phyloP scores from a whole-genome alignment of 2,888 invertebrate species.

The Pseudolycoriella hygida region DNA sequence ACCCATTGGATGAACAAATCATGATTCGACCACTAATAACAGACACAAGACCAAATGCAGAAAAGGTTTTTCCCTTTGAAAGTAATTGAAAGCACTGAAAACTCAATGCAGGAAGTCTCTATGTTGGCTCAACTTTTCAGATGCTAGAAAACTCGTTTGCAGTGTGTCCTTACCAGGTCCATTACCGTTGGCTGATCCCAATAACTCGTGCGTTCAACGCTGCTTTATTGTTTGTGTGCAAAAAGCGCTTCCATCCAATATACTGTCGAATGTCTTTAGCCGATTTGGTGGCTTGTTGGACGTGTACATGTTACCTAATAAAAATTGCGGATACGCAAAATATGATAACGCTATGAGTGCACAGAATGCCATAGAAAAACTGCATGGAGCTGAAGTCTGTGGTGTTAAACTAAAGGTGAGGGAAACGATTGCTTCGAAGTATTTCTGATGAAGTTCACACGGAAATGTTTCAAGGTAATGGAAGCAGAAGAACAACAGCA shows the following conservation, averaged over 20 bases:
- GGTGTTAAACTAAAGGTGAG: conserved; percentile 59
- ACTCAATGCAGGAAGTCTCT: background rate
- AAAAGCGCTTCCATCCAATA: conserved; percentile 50
- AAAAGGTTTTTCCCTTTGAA: conserved; percentile 5
- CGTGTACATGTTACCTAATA: conserved; percentile 73
- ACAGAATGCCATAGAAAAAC: conserved; percentile 25
- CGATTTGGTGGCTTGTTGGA: conserved; percentile 82
- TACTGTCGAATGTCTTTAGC: conserved; percentile 74
- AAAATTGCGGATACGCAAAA: conserved; percentile 85
- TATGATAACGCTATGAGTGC: conserved; percentile 62
- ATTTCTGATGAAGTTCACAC: too few species aligned
- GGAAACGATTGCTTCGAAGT: too few species aligned
- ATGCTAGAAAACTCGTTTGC: conserved; percentile 16
- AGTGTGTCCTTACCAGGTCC: conserved; percentile 54
- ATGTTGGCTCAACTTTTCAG: background rate
- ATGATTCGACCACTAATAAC: conserved; percentile 31
- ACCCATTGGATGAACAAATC: conserved; percentile 70
- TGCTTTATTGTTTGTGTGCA: conserved; percentile 48
- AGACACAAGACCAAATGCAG: conserved; percentile 15
- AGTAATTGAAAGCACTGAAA: conserved; percentile 1
- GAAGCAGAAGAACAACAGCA: conserved; percentile 59
- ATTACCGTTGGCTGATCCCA: conserved; percentile 49
- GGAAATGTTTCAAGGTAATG: conserved; percentile 38
- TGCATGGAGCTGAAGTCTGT: conserved; percentile 78
- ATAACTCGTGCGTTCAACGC: conserved; percentile 44